phyloP scores from a whole-genome alignment of 64 coral and sea anemone species.

The Pocillopora verrucosa region DNA sequence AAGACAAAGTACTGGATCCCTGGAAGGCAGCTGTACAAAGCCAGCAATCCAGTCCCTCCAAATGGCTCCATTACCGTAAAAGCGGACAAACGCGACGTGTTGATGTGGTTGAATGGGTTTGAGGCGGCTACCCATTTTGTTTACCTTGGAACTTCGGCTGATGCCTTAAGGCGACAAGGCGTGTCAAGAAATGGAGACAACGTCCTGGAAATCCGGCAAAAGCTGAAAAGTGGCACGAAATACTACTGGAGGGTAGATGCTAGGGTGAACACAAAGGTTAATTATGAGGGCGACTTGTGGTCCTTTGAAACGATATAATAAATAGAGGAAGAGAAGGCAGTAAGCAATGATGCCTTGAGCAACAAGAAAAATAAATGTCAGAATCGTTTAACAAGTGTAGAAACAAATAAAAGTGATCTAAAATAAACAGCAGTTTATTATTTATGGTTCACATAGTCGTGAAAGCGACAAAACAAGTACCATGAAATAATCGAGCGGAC shows the following conservation, averaged over 20 bases:
- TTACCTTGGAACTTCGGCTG: constrained; percentile 33
- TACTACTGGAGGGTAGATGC: constrained; percentile 80
- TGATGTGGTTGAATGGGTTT: constrained; percentile 83
- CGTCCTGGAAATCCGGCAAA: constrained; percentile 44
- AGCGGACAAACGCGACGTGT: constrained; percentile 28
- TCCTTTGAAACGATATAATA: background rate
- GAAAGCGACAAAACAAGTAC: no score
- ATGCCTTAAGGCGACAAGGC: constrained; percentile 26
- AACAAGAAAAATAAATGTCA: background rate
- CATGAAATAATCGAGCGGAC: no score
- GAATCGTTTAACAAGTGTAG: background rate
- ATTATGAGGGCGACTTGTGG: constrained; percentile 12
- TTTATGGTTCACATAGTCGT: no score
- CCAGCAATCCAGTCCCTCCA: constrained; percentile 43
- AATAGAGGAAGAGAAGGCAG: background rate
- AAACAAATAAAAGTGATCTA: background rate
- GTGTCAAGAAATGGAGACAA: constrained; percentile 30
- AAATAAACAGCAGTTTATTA: no score
- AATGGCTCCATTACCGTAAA: constrained; percentile 20
- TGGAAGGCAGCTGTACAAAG: constrained; percentile 50
- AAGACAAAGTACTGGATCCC: constrained; percentile 41
- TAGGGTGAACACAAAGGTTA: constrained; percentile 18
- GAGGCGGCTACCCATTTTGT: constrained; percentile 22
- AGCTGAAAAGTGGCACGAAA: constrained; percentile 8
- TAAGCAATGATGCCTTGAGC: background rate